Conservation (phyloP, 2,113 vertebrate genomes). For the Tautogolabrus adspersus region DNA sequence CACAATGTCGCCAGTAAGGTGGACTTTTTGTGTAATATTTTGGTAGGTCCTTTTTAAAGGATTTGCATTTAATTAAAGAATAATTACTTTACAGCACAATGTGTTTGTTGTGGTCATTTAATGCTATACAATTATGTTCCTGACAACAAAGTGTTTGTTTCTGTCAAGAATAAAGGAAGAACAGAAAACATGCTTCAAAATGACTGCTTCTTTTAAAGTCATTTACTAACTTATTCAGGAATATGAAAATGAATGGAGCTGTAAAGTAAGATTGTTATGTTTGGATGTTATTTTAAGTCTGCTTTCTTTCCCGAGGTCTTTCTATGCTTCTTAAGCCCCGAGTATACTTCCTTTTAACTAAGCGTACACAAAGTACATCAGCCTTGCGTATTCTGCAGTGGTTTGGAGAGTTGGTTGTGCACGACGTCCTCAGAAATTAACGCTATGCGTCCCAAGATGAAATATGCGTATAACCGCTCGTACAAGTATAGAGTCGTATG, state of each 20-base stretch:
- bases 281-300: neutral
- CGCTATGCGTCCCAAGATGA: no score
- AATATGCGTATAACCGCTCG: no score
- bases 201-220: neutral
- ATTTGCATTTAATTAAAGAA: conserved; percentile 53
- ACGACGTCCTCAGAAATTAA: no score
- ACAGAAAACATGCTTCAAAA: neutral
- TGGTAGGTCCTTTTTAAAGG: conserved; percentile 8
- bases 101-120: neutral
- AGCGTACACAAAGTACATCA: no score
- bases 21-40: conserved; percentile 31
- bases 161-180: neutral
- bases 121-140: neutral
- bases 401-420: no score
- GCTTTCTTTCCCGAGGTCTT: neutral
- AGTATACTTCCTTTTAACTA: no score
- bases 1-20: conserved; percentile 37
- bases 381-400: no score
- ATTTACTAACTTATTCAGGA: neutral
- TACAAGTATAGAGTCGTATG: no score
- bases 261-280: no score
- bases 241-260: no score
- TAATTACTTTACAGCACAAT: conserved; percentile 2
- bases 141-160: neutral
- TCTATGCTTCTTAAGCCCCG: neutral